Evolutionary conservation across 2,113 vertebrate genomes (phyloP), one percentile per base, ranked within the genome.

Genomic region (Corythaeola cristata): DNA sequence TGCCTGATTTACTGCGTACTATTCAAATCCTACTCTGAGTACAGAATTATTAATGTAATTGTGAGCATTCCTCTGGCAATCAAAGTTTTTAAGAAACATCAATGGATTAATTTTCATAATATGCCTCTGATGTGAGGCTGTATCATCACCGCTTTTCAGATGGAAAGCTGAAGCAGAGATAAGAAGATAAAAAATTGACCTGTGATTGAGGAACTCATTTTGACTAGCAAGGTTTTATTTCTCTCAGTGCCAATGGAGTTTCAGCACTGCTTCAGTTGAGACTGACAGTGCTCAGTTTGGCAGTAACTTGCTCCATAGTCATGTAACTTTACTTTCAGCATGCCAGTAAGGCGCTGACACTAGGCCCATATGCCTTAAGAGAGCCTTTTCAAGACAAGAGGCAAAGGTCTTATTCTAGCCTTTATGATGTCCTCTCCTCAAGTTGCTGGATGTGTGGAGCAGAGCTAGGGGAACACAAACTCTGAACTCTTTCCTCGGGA

Each of bases 101-200:
- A 89, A 18, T 93, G 91, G 77, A 89, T 95, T 97, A 5, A 41
- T 96, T 95, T 97, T 91, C 74, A 59, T 94, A 89, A 94, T 74
- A 87, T 9, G 72, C 85, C 78, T 95, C 68, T 75, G 80, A 90
- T 75, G 90, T 87, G 50, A 89, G 53, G 62, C 64, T 91, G 0
- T 89, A 62, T 90, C 73, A 47, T 89, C 69, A 64, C 53, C 16
- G 35, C 64, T 94, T 87, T 83, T 95, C 76, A 93, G 53, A 69
- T 64, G 58, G 84, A 93, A 90, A 91, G 83, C 86, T 87, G 80
- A 96, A 95, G 80, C 64, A 87, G 69, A 95, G 86, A 92, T 89
- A 90, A 90, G 45, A 79, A 88, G 85, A 76, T 94, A 41, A 90
- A 91, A 92, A 90, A 87, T 45, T 93, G 86, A 95, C 80, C 91